phyloP scores from a whole-genome alignment of 2,797 vertebrate genomes.

The Trichosurus vulpecula region DNA sequence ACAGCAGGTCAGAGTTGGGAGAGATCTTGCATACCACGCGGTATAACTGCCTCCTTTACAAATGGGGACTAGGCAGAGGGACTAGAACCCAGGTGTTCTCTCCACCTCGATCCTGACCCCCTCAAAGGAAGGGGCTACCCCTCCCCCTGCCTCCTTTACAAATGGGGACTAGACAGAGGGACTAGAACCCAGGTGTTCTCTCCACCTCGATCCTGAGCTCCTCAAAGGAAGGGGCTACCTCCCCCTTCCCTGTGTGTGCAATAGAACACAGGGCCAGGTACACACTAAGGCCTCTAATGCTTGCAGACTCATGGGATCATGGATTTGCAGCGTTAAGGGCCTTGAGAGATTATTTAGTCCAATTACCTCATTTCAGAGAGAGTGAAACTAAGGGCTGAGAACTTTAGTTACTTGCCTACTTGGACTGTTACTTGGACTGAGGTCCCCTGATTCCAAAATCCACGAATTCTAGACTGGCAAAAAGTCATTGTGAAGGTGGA shows the following conservation, averaged over 20 bases:
- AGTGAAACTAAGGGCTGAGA: background rate
- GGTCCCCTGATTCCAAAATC: background rate
- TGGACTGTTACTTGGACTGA: no score
- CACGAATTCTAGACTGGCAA: background rate
- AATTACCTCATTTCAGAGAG: background rate
- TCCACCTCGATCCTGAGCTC: no score
- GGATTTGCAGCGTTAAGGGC: background rate
- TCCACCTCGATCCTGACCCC: background rate
- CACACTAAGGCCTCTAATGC: background rate
- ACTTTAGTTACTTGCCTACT: background rate
- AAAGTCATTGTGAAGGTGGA: background rate
- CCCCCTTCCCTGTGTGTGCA: background rate
- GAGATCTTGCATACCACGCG: background rate
- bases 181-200: no score
- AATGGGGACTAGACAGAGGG: no score
- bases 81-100: background rate
- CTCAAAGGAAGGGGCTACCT: no score
- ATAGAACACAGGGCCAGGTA: background rate
- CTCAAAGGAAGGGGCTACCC: no score
- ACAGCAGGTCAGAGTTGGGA: background rate
- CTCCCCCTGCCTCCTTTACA: no score
- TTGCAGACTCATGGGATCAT: background rate
- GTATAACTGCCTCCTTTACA: background rate
- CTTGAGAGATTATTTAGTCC: background rate
- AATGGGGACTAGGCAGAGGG: background rate